phyloP scores from a whole-genome alignment of 2,888 invertebrate genomes.

The Parnassius glacialis region DNA sequence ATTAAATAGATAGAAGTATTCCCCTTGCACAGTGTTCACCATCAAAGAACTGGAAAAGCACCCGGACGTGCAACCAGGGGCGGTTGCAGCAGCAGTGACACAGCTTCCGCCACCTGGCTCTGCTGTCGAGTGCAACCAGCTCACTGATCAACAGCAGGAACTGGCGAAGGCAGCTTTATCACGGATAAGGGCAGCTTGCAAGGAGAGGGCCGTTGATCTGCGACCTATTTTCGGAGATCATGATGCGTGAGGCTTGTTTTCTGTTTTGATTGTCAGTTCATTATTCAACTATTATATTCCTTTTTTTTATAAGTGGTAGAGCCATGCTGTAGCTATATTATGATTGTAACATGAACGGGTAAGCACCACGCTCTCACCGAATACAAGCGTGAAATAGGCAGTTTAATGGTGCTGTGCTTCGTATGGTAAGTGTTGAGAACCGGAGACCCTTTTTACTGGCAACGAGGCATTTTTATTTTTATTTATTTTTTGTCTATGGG shows the following conservation, averaged over 20 bases:
- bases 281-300: too few species aligned
- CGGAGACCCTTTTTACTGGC: too few species aligned
- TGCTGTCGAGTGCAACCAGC: slow-evolving; percentile 45
- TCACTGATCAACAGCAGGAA: slow-evolving; percentile 56
- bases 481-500: too few species aligned
- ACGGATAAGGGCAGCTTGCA: slow-evolving; percentile 82
- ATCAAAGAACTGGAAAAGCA: slow-evolving; percentile 85
- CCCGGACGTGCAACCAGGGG: slow-evolving; percentile 71
- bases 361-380: too few species aligned
- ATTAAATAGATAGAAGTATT: neutral
- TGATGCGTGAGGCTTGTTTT: slow-evolving; percentile 79
- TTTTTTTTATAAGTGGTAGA: too few species aligned
- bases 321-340: too few species aligned
- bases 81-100: slow-evolving; percentile 58
- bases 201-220: slow-evolving; percentile 82
- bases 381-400: too few species aligned
- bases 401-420: too few species aligned
- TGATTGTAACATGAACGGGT: too few species aligned
- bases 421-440: too few species aligned
- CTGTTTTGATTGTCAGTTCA: too few species aligned
- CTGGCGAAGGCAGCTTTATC: slow-evolving; percentile 82
- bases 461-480: too few species aligned
- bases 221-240: slow-evolving; percentile 86
- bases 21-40: slow-evolving; percentile 79
- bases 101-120: slow-evolving; percentile 74